Conservation (phyloP, 2,888 invertebrate genomes). For the Argyra leucocephala region DNA sequence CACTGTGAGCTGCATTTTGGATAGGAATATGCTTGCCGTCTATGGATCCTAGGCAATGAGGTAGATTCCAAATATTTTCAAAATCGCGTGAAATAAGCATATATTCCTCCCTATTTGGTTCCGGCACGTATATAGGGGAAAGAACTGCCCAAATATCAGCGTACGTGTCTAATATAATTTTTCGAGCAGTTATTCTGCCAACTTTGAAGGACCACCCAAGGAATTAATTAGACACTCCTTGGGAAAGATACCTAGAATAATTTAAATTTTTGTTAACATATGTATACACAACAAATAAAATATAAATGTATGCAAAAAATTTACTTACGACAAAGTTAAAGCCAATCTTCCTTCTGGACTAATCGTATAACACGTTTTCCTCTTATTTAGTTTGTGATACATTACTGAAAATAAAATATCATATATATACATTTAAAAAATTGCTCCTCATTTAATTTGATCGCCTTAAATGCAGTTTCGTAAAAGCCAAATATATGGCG, state of each 20-base stretch:
- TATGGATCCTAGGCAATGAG: constrained; percentile 25
- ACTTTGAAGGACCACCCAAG: constrained; percentile 13
- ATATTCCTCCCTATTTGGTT: neutral
- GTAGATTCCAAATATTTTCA: constrained; percentile 24
- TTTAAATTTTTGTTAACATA: neutral
- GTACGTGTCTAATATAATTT: constrained; percentile 15
- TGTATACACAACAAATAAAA: neutral
- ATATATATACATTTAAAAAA: too few relatives aligned
- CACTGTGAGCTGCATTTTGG: constrained; percentile 24
- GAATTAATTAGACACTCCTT: constrained; percentile 1
- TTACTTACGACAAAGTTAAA: constrained; percentile 13
- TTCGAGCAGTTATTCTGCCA: constrained; percentile 13
- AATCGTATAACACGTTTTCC: neutral
- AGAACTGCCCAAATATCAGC: constrained; percentile 11
- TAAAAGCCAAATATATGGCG: too few relatives aligned
- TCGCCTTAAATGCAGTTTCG: too few relatives aligned
- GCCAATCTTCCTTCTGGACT: constrained; percentile 8
- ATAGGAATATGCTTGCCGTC: constrained; percentile 27
- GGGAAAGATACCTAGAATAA: constrained; percentile 12
- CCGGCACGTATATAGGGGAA: neutral
- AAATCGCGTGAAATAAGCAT: constrained; percentile 21
- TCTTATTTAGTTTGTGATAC: too few relatives aligned
- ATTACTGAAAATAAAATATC: too few relatives aligned
- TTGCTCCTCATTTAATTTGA: too few relatives aligned
- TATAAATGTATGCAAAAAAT: neutral